Conservation (phyloP, 2,888 invertebrate species). For the Noctua pronuba region DNA sequence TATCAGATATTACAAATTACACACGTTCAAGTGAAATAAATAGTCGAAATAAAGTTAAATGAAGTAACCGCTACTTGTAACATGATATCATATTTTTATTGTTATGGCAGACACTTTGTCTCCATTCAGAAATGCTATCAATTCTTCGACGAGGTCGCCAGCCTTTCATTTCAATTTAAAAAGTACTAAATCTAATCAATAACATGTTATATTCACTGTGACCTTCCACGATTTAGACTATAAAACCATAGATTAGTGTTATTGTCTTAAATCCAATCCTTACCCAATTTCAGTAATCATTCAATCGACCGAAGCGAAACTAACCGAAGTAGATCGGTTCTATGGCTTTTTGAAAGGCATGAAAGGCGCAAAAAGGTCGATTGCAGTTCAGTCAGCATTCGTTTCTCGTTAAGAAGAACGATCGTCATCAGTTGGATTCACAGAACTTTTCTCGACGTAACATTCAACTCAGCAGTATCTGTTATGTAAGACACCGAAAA, state of each 20-base stretch:
- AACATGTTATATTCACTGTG: not conserved
- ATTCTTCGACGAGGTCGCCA: constrained; percentile 48
- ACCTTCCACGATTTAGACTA: constrained; percentile 24
- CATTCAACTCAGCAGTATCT: constrained; percentile 14
- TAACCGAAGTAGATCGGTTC: constrained; percentile 21
- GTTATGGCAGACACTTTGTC: constrained; percentile 21
- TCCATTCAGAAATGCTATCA: constrained; percentile 40
- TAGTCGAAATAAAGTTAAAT: constrained; percentile 3
- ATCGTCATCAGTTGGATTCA: constrained; percentile 27
- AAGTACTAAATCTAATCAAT: constrained; percentile 21
- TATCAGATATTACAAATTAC: constrained; percentile 33
- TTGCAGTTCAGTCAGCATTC: constrained; percentile 38
- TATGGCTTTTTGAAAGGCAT: constrained; percentile 53
- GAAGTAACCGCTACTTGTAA: constrained; percentile 22
- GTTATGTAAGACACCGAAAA: constrained; percentile 38
- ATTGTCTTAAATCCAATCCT: constrained; percentile 28
- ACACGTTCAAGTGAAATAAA: constrained; percentile 37
- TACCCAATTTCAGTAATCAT: constrained; percentile 31
- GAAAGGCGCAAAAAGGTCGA: constrained; percentile 44
- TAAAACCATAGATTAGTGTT: constrained; percentile 18
- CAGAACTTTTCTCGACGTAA: constrained; percentile 22
- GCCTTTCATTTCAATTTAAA: constrained; percentile 45
- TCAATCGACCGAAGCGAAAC: constrained; percentile 43
- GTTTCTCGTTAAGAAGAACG: constrained; percentile 20
- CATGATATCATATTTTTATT: constrained; percentile 20